Evolutionary conservation across 2,113 vertebrate species (phyloP).

Genomic region (Excalfactoria chinensis): DNA sequence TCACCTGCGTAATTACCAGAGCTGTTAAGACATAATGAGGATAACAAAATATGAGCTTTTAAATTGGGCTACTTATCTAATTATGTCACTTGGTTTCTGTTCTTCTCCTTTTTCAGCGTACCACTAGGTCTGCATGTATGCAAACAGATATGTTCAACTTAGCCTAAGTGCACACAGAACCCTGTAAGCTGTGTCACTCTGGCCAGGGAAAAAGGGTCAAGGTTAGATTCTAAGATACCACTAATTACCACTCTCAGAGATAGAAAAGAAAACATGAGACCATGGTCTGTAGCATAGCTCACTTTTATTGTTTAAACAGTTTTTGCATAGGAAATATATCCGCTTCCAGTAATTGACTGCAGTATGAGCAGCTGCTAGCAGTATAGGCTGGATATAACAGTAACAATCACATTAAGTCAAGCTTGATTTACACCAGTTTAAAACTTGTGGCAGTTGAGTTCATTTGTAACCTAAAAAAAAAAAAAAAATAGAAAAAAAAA

Average conservation of each 20-base stretch:
- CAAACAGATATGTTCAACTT: background rate
- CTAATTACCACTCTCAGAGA: background rate
- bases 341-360: slow-evolving; percentile 99
- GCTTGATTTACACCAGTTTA: slow-evolving; percentile 99
- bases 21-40: background rate
- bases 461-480: slow-evolving; percentile 84
- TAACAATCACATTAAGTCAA: slow-evolving; percentile 99
- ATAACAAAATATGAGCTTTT: background rate
- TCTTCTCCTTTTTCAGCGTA: background rate
- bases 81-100: background rate
- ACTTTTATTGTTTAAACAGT: slow-evolving; percentile 99
- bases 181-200: background rate
- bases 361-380: slow-evolving; percentile 99
- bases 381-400: slow-evolving; percentile 99
- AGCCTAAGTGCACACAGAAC: background rate
- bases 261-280: slow-evolving; percentile 66
- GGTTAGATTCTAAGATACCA: slow-evolving; percentile 27
- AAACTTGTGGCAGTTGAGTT: slow-evolving; percentile 99
- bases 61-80: background rate
- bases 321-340: slow-evolving; percentile 99
- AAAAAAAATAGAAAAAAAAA: slow-evolving; percentile 81
- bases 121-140: background rate
- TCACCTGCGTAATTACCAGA: background rate
- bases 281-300: slow-evolving; percentile 97
- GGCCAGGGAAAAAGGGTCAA: background rate